Evolutionary conservation across 1,140 invertebrate species (phyloP).

Genomic region (Scylla paramamosain): DNA sequence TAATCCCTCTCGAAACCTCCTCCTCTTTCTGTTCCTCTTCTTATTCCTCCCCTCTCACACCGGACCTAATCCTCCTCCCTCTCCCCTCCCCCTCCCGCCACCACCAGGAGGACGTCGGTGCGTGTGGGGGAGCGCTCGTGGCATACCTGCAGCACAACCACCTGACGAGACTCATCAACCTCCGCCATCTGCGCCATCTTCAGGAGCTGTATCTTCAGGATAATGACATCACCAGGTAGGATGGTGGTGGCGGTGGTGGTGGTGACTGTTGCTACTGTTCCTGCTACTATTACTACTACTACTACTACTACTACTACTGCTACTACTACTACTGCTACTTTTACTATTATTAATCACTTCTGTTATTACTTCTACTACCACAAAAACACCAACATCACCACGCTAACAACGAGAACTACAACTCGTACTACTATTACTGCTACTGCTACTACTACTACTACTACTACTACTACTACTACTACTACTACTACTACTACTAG

Average conservation of each 20-base stretch:
- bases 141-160: constrained; percentile 68
- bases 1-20: background rate
- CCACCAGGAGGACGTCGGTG: constrained; percentile 48
- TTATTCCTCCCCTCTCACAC: background rate
- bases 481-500: too few relatives aligned
- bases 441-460: too few relatives aligned
- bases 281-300: background rate
- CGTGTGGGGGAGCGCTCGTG: constrained; percentile 42
- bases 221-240: constrained; percentile 69
- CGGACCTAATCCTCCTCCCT: background rate
- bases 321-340: too few relatives aligned
- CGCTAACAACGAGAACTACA: too few relatives aligned
- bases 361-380: too few relatives aligned
- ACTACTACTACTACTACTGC: background rate
- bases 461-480: too few relatives aligned
- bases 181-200: constrained; percentile 44
- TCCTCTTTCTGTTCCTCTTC: background rate
- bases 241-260: background rate
- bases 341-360: too few relatives aligned
- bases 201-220: constrained; percentile 68
- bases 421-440: too few relatives aligned
- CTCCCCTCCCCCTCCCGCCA: background rate
- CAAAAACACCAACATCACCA: too few relatives aligned
- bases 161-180: constrained; percentile 62
- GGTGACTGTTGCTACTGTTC: background rate